Percentiles rank a stretch among this genome's conserved stretches.
Evolutionary conservation across 1,140 invertebrate species (phyloP).

Genomic region (Oscheius sp.): DNA sequence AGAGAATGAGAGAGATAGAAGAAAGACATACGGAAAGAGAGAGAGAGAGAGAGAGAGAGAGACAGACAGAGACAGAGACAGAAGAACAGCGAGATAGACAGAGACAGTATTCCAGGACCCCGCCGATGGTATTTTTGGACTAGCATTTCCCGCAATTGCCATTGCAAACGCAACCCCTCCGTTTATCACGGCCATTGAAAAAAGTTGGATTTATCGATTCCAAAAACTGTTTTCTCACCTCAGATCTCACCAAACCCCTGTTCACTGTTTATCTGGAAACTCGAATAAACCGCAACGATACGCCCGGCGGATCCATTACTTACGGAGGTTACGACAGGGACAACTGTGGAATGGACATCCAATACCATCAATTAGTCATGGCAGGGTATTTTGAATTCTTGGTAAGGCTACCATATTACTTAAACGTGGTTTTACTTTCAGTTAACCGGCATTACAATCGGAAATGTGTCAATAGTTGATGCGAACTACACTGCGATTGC

Average conservation of each 20-base stretch:
- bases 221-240: not conserved
- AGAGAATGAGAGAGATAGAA: too few relatives aligned
- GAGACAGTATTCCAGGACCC: not conserved
- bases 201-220: not conserved
- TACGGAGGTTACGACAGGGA: not conserved
- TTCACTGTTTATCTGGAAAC: not conserved
- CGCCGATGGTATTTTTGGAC: not conserved
- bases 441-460: not conserved
- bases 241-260: not conserved
- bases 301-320: not conserved
- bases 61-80: too few relatives aligned
- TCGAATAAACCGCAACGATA: not conserved
- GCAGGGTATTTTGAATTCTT: not conserved
- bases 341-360: not conserved
- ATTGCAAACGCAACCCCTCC: not conserved
- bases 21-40: too few relatives aligned
- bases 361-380: not conserved
- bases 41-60: too few relatives aligned
- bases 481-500: not conserved
- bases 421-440: too few relatives aligned
- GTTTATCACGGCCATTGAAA: not conserved
- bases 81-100: too few relatives aligned
- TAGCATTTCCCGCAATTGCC: not conserved
- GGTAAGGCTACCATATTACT: not conserved
- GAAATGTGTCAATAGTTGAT: not conserved